Evolutionary conservation across 2,797 vertebrate genomes (phyloP), one percentile per base, ranked within the genome.

Genomic region (Pogoniulus pusillus): DNA sequence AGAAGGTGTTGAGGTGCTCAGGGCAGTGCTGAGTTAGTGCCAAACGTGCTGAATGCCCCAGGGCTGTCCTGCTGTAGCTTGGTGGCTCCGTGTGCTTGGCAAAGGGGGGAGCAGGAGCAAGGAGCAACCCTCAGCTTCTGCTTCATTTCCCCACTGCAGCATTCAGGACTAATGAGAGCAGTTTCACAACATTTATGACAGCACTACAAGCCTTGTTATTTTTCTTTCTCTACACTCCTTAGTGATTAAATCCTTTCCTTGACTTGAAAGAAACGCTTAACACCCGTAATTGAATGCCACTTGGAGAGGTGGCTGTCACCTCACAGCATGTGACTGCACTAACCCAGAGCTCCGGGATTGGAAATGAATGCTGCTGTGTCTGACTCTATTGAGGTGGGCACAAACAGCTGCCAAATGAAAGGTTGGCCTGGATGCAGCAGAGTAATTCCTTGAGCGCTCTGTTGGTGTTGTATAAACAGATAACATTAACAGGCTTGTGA

Each of bases 401-500:
- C 43, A 29, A 92, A 0, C 41, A 87, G 72, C 26, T 93, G 91
- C 94, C 88, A 95, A 86, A 79, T 18, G 82, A 78, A 55, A 90
- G 93, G 82, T n/a, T 93, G 92, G 75, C 74, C 35, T 13, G 87
- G 62, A 53, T 77, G 84, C 86, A 82, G 94, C 75, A n/a, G 65
- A 87, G 87, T 88, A 70, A 87, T 94, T 95, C 84, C 91, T 93
- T 66, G 78, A 92, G 83, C 75, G 20, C 87, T 89, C 71, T 82
- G 30, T 86, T 87, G 58, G 22, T 55, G 75, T 77, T 80, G 83
- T 79, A 82, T 94, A 94, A 93, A 92, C 93, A 94, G 89, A 77
- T 91, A 93, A 62, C 78, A 87, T 91, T 91, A 91, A 79, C 82
- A 77, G 54, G 75, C 78, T 88, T 62, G 87, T 89, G 82, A 83